Conservation (phyloP, 1,140 invertebrate species). For the Heliothis subflexa region DNA sequence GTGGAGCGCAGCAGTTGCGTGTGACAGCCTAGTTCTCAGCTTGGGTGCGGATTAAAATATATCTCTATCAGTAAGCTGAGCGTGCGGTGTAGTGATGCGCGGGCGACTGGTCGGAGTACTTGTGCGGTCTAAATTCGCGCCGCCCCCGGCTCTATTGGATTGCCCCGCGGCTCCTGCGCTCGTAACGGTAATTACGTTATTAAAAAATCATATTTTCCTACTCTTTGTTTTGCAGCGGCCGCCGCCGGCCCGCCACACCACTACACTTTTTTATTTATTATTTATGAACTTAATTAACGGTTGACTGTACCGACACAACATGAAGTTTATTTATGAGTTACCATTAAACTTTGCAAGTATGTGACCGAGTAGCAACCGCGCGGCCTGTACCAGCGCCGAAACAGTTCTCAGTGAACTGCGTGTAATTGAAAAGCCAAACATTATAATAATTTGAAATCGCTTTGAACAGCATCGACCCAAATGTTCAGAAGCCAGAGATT, state of each 20-base stretch:
- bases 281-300: constrained; percentile 60
- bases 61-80: too few species aligned
- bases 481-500: not conserved
- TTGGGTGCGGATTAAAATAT: too few species aligned
- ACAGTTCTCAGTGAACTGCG: not conserved
- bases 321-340: not conserved
- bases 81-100: too few species aligned
- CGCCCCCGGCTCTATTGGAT: constrained; percentile 38
- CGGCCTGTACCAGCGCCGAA: not conserved
- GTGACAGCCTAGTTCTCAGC: too few species aligned
- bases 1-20: too few species aligned
- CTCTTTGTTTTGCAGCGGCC: constrained; percentile 51
- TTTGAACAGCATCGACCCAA: constrained; percentile 1
- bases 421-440: constrained; percentile 13
- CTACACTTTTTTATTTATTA: constrained; percentile 51
- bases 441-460: constrained; percentile 14
- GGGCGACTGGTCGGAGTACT: not conserved
- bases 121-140: not conserved
- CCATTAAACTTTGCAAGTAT: not conserved
- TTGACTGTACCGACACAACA: constrained; percentile 9
- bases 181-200: constrained; percentile 56
- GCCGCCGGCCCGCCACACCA: constrained; percentile 9
- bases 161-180: constrained; percentile 35
- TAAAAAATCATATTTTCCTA: constrained; percentile 56
- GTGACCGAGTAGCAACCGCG: not conserved